Evolutionary conservation across 2,797 vertebrate genomes (phyloP).

Genomic region (Pangasius macronema): DNA sequence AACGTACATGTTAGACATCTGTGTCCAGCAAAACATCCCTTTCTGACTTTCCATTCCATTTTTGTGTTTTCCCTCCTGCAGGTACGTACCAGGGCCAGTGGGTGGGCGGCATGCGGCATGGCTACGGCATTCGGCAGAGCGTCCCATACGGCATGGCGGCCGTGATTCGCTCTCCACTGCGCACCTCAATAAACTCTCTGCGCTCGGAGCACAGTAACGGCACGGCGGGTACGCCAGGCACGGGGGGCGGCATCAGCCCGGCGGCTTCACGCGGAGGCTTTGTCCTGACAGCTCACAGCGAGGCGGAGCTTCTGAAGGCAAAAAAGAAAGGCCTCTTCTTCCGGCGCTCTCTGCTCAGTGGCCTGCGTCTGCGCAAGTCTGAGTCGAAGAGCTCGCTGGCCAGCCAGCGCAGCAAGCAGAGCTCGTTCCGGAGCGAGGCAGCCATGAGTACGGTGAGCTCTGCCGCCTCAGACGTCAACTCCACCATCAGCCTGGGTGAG

Average conservation of each 20-base stretch:
- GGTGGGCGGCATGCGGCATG: slow-evolving; percentile 96
- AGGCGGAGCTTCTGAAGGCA: slow-evolving; percentile 90
- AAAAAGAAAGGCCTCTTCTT: slow-evolving; percentile 97
- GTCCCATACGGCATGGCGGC: slow-evolving; percentile 98
- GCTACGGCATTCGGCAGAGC: slow-evolving; percentile 94
- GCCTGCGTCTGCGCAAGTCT: slow-evolving; percentile 93
- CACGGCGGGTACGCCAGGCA: slow-evolving; percentile 66
- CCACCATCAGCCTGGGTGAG: slow-evolving; percentile 96
- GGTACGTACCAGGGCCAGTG: slow-evolving; percentile 98
- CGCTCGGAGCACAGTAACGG: slow-evolving; percentile 97
- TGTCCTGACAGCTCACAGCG: slow-evolving; percentile 92
- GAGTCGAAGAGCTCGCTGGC: slow-evolving; percentile 97
- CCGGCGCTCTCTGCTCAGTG: slow-evolving; percentile 91
- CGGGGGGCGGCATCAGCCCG: slow-evolving; percentile 78
- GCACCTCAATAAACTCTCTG: slow-evolving; percentile 98
- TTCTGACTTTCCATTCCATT: background rate
- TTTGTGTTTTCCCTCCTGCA: slow-evolving; percentile 55
- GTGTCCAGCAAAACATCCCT: background rate
- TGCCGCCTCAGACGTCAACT: slow-evolving; percentile 95
- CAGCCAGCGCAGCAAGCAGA: slow-evolving; percentile 97
- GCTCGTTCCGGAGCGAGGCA: slow-evolving; percentile 96
- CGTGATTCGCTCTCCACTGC: slow-evolving; percentile 95
- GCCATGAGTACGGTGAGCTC: slow-evolving; percentile 98
- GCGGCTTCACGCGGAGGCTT: slow-evolving; percentile 94
- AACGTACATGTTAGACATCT: background rate